phyloP scores from a whole-genome alignment of 2,113 vertebrate species.

The Pelmatolapia mariae region DNA sequence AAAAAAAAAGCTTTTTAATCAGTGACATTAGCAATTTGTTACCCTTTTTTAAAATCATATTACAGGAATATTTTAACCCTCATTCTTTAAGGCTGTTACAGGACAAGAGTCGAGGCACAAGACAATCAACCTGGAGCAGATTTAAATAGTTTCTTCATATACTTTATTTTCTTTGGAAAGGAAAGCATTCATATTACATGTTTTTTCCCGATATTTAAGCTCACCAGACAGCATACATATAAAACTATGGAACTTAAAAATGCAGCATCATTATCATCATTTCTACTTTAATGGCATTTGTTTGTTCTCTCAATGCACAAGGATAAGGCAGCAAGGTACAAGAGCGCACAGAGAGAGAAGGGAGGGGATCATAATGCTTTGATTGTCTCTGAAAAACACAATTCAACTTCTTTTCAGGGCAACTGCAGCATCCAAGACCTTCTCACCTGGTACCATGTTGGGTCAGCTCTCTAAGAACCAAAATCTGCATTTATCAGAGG shows the following conservation, averaged over 20 bases:
- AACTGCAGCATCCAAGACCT: conserved; percentile 31
- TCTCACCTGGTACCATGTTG: conserved; percentile 57
- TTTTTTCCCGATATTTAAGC: conserved; percentile 42
- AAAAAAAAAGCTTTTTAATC: fast-evolving
- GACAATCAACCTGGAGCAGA: neutral
- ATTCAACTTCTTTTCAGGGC: conserved; percentile 1
- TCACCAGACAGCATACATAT: conserved; percentile 47
- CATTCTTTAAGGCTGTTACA: neutral
- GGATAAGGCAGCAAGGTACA: conserved; percentile 64
- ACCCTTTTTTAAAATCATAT: neutral
- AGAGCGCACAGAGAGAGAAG: conserved; percentile 18
- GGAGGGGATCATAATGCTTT: neutral
- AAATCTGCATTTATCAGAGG: conserved; percentile 20
- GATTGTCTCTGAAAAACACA: conserved; percentile 26
- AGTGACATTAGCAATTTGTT: neutral
- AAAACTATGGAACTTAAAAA: conserved; percentile 62
- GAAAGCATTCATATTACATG: conserved; percentile 66
- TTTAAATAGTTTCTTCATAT: conserved; percentile 53
- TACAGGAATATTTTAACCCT: neutral
- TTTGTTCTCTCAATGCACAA: conserved; percentile 33
- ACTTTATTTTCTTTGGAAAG: conserved; percentile 73
- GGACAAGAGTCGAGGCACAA: neutral
- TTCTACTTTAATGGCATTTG: conserved; percentile 59
- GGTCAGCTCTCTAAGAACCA: conserved; percentile 15
- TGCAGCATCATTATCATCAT: conserved; percentile 46